A percentile compares a stretch with the other conserved stretches of the same genome.
phyloP scores from a whole-genome alignment of 1,140 invertebrate genomes.

The Temnothorax nylanderi region DNA sequence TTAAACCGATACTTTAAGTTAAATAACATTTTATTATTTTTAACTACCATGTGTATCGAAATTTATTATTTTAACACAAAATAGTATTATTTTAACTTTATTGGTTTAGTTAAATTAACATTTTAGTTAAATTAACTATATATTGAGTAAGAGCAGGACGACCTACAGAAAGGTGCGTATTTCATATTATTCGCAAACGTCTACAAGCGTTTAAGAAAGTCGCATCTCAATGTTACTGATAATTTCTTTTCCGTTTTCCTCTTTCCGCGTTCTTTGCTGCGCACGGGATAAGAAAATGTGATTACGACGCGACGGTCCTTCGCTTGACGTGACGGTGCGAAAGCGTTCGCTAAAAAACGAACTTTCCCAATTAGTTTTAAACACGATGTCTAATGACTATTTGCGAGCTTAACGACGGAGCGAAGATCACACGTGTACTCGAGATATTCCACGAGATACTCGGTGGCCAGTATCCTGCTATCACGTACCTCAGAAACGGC shows the following conservation, averaged over 20 bases:
- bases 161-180: too few relatives aligned
- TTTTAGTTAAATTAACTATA: too few relatives aligned
- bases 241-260: not conserved
- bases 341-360: not conserved
- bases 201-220: not conserved
- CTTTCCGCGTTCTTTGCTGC: not conserved
- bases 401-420: not conserved
- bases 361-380: slow-evolving; percentile 33
- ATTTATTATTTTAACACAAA: too few relatives aligned
- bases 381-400: slow-evolving; percentile 24
- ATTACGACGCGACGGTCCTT: not conserved
- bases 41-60: too few relatives aligned
- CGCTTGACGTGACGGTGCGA: too few relatives aligned
- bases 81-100: too few relatives aligned
- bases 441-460: not conserved
- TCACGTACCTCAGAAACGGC: not conserved
- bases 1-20: too few relatives aligned
- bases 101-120: too few relatives aligned
- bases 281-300: not conserved
- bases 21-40: too few relatives aligned
- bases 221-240: not conserved
- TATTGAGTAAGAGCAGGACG: too few relatives aligned
- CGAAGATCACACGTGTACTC: not conserved
- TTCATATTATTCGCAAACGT: not conserved
- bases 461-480: not conserved